These are phyloP conservation scores for Mesembrinibis cayennensis DNA, from an alignment of 2,113 vertebrate genomes.

Conservation along the genomic window DNA sequence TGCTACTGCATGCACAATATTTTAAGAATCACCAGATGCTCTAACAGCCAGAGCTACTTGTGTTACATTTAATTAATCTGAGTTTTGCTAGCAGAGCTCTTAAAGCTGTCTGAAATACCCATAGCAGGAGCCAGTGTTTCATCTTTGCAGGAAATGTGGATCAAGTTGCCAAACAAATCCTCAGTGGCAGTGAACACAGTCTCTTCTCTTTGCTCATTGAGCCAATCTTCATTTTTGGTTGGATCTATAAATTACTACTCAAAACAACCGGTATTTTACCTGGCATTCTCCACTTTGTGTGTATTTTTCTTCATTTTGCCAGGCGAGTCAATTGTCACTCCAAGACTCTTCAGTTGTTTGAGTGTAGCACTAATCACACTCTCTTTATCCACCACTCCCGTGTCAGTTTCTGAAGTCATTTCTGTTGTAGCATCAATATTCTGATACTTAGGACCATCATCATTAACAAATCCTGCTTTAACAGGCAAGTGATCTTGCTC, in stretches of 20 bases:
- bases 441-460: not conserved
- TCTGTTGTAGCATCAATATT: conserved; percentile 21
- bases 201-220: not conserved
- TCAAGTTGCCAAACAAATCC: not conserved
- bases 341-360: conserved; percentile 85
- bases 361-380: conserved; percentile 84
- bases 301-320: conserved; percentile 56
- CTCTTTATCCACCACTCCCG: conserved; percentile 63
- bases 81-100: not conserved
- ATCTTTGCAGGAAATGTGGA: not conserved
- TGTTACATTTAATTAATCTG: not conserved
- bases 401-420: not conserved
- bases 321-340: conserved; percentile 80
- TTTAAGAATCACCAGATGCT: not conserved
- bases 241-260: not conserved
- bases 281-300: conserved; percentile 83
- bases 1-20: not conserved
- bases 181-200: not conserved
- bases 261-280: conserved; percentile 73
- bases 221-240: not conserved
- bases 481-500: conserved; percentile 45
- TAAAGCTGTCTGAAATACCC: not conserved
- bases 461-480: conserved; percentile 34
- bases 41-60: not conserved
- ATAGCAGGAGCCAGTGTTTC: not conserved